Conservation (phyloP, 2,113 vertebrate genomes). For the Melanostigma gelatinosum region DNA sequence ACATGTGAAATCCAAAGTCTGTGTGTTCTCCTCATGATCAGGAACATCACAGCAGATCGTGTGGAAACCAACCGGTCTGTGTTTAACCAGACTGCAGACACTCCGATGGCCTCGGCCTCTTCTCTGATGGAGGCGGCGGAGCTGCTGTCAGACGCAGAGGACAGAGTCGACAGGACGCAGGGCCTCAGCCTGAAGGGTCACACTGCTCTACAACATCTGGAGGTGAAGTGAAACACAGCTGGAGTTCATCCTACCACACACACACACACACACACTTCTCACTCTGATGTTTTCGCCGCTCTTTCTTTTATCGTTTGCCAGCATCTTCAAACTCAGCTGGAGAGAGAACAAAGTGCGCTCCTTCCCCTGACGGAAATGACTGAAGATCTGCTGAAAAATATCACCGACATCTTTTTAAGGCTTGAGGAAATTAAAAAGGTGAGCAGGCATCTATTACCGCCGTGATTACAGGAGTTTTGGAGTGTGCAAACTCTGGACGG, state of each 20-base stretch:
- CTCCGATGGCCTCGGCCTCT: conserved; percentile 33
- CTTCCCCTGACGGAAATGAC: conserved; percentile 33
- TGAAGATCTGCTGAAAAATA: conserved; percentile 43
- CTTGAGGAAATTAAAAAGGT: conserved; percentile 57
- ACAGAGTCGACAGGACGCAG: conserved; percentile 13
- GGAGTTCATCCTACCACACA: neutral
- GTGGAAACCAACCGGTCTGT: neutral
- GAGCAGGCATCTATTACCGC: neutral
- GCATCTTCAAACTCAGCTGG: conserved; percentile 21
- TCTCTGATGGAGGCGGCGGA: conserved; percentile 39
- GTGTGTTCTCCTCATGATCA: conserved; percentile 28
- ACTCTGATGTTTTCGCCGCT: neutral
- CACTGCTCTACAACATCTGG: conserved; percentile 34
- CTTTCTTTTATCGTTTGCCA: conserved; percentile 20
- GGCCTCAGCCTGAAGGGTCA: conserved; percentile 38
- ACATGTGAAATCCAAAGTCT: neutral
- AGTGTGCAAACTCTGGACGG: too few relatives aligned
- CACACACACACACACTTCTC: neutral
- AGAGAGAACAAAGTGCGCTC: conserved; percentile 4
- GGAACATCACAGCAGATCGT: conserved; percentile 3
- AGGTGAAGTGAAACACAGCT: conserved; percentile 53
- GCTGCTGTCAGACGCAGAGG: conserved; percentile 45
- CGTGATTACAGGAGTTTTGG: neutral
- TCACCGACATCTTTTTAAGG: conserved; percentile 23
- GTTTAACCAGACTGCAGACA: conserved; percentile 15